phyloP scores from a whole-genome alignment of 2,888 invertebrate species.

The Scelioninae gen. 1 region DNA sequence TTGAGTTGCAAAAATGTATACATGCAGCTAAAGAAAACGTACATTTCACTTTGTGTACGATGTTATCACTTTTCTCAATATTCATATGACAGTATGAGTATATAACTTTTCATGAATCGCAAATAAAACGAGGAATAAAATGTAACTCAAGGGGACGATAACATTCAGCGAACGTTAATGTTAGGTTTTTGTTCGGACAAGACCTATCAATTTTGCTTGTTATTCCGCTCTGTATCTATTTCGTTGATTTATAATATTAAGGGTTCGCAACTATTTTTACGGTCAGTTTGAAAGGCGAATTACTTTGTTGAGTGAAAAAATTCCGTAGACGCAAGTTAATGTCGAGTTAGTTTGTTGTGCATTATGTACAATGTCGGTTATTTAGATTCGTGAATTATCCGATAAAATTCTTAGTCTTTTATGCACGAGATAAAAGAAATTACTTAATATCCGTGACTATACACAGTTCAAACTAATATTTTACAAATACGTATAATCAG shows the following conservation, averaged over 20 bases:
- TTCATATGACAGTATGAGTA: slow-evolving; percentile 48
- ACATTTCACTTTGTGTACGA: slow-evolving; percentile 52
- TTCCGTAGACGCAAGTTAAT: background rate
- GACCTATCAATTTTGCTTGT: slow-evolving; percentile 43
- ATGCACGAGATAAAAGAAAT: too few relatives aligned
- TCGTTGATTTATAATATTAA: slow-evolving; percentile 41
- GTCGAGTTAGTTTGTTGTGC: background rate
- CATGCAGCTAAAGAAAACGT: slow-evolving; percentile 46
- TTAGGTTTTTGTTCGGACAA: slow-evolving; percentile 35
- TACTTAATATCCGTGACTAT: too few relatives aligned
- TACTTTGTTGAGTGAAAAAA: slow-evolving; percentile 15
- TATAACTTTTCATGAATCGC: slow-evolving; percentile 52
- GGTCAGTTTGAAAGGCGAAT: slow-evolving; percentile 29
- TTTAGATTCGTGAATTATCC: background rate
- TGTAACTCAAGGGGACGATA: slow-evolving; percentile 45
- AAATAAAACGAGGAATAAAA: slow-evolving; percentile 59
- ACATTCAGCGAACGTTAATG: slow-evolving; percentile 51
- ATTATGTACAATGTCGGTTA: slow-evolving; percentile 1
- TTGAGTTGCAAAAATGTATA: slow-evolving; percentile 49
- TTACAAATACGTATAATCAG: too few relatives aligned
- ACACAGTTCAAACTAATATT: too few relatives aligned
- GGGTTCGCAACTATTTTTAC: slow-evolving; percentile 26
- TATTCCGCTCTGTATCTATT: slow-evolving; percentile 41
- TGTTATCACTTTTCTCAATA: slow-evolving; percentile 61
- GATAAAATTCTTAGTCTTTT: background rate